These are phyloP conservation scores for Probaryconus sp. DNA, from an alignment of 1,140 invertebrate species.

Conservation along the genomic window DNA sequence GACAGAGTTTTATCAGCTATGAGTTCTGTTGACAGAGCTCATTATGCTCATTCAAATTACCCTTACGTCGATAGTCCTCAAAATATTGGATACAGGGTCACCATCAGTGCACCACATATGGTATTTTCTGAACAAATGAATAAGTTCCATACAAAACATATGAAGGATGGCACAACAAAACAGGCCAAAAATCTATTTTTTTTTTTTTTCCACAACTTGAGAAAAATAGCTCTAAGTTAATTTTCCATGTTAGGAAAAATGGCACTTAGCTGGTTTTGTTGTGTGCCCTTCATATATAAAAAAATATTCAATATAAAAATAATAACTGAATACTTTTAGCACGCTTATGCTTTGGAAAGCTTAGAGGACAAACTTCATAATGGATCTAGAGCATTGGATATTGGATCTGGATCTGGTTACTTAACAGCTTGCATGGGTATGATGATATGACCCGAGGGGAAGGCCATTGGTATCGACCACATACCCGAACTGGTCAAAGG, in stretches of 20 bases:
- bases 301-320: background rate
- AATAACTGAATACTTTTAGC: slow-evolving; percentile 77
- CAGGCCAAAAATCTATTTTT: too few species aligned
- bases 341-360: slow-evolving; percentile 95
- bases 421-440: slow-evolving; percentile 96
- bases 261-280: too few species aligned
- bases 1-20: slow-evolving; percentile 90
- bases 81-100: slow-evolving; percentile 92
- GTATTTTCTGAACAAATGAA: slow-evolving; percentile 78
- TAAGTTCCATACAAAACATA: too few species aligned
- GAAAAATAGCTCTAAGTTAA: too few species aligned
- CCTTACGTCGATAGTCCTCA: slow-evolving; percentile 95
- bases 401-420: slow-evolving; percentile 97
- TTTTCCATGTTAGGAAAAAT: too few species aligned
- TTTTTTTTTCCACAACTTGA: too few species aligned
- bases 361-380: slow-evolving; percentile 89
- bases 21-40: slow-evolving; percentile 89
- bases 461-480: slow-evolving; percentile 94
- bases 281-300: too few species aligned
- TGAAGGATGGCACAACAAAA: too few species aligned
- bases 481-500: slow-evolving; percentile 89
- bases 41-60: slow-evolving; percentile 84
- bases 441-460: slow-evolving; percentile 89
- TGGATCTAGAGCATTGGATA: slow-evolving; percentile 92
- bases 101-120: slow-evolving; percentile 99